Conservation (phyloP, 2,888 invertebrate genomes). For the Boloria selene region DNA sequence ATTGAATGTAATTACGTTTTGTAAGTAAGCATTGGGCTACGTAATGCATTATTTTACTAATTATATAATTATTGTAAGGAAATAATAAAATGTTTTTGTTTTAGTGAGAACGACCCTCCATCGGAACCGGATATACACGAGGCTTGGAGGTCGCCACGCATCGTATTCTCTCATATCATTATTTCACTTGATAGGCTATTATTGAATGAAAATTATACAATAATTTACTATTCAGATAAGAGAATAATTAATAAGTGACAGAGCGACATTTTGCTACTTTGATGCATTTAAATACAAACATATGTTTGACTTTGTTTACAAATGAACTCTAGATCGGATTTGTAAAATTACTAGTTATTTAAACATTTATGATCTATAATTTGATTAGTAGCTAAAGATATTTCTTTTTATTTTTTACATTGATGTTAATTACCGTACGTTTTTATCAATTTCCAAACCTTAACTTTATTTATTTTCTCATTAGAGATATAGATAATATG, state of each 20-base stretch:
- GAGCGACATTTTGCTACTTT: not conserved
- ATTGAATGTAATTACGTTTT: slow-evolving; percentile 36
- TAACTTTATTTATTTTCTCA: slow-evolving; percentile 17
- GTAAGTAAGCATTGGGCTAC: slow-evolving; percentile 29
- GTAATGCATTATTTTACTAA: slow-evolving; percentile 39
- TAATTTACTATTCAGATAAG: slow-evolving; percentile 2
- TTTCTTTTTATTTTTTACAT: not conserved
- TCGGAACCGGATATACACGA: slow-evolving; percentile 70
- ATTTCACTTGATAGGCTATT: slow-evolving; percentile 15
- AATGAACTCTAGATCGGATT: not conserved
- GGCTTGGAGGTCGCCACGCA: slow-evolving; percentile 60
- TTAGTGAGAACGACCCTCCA: slow-evolving; percentile 73
- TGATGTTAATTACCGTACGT: not conserved
- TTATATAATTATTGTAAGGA: slow-evolving; percentile 62
- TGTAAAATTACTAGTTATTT: no score
- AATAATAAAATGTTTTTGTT: slow-evolving; percentile 67
- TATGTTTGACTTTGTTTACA: slow-evolving; percentile 6
- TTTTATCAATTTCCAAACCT: slow-evolving; percentile 4
- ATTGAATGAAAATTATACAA: slow-evolving; percentile 26
- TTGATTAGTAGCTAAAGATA: not conserved
- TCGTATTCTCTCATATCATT: slow-evolving; percentile 43
- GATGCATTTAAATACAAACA: slow-evolving; percentile 1
- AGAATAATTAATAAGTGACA: not conserved
- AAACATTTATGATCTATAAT: no score
- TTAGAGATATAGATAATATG: slow-evolving; percentile 15